phyloP scores from a whole-genome alignment of 2,113 vertebrate genomes.

The Toxotes chatareus region DNA sequence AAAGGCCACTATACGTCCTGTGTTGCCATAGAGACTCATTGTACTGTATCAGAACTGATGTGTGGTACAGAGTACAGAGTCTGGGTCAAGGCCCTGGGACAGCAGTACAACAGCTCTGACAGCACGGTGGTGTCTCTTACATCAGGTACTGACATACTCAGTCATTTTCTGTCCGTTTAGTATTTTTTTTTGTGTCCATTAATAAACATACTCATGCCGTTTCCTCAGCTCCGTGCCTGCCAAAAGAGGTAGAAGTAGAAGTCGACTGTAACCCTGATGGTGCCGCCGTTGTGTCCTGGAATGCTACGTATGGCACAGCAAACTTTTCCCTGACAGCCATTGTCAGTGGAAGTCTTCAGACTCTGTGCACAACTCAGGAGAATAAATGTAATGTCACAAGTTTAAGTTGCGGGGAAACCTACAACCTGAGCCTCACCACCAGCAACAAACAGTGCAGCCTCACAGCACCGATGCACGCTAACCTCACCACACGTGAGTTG shows the following conservation, averaged over 20 bases:
- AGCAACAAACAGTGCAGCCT: conserved; percentile 74
- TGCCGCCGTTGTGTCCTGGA: conserved; percentile 75
- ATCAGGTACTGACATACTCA: conserved; percentile 59
- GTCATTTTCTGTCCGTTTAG: not conserved
- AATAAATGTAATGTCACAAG: conserved; percentile 68
- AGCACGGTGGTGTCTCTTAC: conserved; percentile 59
- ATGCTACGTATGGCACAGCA: conserved; percentile 41
- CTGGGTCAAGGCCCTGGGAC: conserved; percentile 70
- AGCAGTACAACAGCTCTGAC: conserved; percentile 74
- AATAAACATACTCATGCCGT: not conserved
- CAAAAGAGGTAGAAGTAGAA: conserved; percentile 41
- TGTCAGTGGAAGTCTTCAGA: conserved; percentile 51
- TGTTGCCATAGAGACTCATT: conserved; percentile 36
- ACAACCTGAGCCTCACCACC: conserved; percentile 75
- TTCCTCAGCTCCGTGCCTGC: conserved; percentile 80
- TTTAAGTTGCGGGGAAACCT: conserved; percentile 77
- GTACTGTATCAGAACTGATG: conserved; percentile 66
- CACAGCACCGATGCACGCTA: conserved; percentile 34
- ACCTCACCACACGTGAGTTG: conserved; percentile 78
- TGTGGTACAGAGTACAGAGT: conserved; percentile 76
- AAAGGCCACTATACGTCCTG: conserved; percentile 54
- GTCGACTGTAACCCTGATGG: conserved; percentile 70
- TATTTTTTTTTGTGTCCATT: not conserved
- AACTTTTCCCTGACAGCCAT: conserved; percentile 71
- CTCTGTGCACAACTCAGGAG: conserved; percentile 71